Evolutionary conservation across 2,113 vertebrate genomes (phyloP).

Genomic region (Ranitomeya imitator): DNA sequence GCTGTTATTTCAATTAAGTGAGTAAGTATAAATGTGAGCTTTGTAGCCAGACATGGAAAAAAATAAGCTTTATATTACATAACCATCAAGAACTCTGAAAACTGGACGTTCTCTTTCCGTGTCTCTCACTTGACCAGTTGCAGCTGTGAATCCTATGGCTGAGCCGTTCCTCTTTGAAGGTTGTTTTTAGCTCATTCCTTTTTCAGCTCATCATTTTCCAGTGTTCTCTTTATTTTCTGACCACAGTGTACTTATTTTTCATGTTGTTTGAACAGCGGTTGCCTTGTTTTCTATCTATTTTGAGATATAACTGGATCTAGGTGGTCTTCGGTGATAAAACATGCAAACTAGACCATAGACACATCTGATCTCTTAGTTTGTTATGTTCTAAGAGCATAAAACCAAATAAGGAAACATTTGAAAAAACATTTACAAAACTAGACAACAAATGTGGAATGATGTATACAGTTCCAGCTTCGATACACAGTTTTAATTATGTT

Average conservation of each 20-base stretch:
- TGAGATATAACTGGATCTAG: conserved; percentile 1
- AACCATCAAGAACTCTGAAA: neutral
- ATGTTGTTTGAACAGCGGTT: conserved; percentile 36
- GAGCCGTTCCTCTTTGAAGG: neutral
- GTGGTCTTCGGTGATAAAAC: conserved; percentile 9
- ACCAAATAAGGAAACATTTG: neutral
- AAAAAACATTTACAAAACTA: neutral
- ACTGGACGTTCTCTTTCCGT: neutral
- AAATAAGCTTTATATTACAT: neutral
- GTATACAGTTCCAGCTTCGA: neutral
- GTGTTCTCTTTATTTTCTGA: conserved; percentile 11
- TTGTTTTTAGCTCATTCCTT: conserved; percentile 3
- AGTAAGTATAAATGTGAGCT: neutral
- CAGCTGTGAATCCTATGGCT: neutral
- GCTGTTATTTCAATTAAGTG: neutral
- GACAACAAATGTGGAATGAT: neutral
- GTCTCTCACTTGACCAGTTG: neutral
- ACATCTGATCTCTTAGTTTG: neutral
- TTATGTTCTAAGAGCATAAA: neutral
- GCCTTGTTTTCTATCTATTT: conserved; percentile 34
- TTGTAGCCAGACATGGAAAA: neutral
- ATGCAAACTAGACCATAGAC: neutral
- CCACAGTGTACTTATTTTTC: conserved; percentile 17
- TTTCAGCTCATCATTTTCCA: neutral
- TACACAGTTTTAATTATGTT: too few species aligned